Percentiles rank a stretch among this genome's conserved stretches.
These are phyloP conservation scores for Verasper variegatus DNA, from an alignment of 2,113 vertebrate species.

Conservation along the genomic window DNA sequence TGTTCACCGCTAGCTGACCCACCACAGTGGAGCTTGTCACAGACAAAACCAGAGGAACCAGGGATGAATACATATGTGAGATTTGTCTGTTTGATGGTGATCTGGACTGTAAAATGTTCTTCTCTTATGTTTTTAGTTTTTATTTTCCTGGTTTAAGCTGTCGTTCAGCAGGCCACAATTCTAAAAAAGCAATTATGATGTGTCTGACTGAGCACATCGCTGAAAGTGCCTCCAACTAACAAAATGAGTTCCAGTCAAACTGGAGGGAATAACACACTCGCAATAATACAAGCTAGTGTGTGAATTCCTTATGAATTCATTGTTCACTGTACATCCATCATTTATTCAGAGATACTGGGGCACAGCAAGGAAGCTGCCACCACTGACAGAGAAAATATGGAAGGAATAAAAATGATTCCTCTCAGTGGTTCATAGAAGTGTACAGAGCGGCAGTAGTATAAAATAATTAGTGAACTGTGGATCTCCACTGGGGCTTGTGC, in stretches of 20 bases:
- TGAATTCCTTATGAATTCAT: conserved; percentile 12
- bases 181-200: conserved; percentile 59
- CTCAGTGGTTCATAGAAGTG: conserved; percentile 3
- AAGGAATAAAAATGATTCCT: conserved; percentile 15
- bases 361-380: conserved; percentile 3
- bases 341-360: conserved; percentile 9
- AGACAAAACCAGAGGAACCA: conserved; percentile 2
- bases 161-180: conserved; percentile 42
- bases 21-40: background rate
- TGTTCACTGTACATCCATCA: conserved; percentile 19
- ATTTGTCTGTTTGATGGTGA: background rate
- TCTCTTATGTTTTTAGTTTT: background rate
- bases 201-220: conserved; percentile 51
- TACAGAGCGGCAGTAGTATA: background rate
- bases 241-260: conserved; percentile 27
- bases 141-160: conserved; percentile 32
- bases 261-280: conserved; percentile 24
- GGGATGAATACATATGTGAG: background rate
- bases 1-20: conserved; percentile 69
- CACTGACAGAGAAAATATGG: conserved; percentile 14
- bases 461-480: conserved; percentile 20
- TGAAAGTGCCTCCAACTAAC: background rate
- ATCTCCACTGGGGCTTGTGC: background rate
- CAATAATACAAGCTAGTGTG: conserved; percentile 7
- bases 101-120: background rate